Base-by-base conservation (phyloP, 2,797 vertebrate species). In the Tangara arthus region DNA sequence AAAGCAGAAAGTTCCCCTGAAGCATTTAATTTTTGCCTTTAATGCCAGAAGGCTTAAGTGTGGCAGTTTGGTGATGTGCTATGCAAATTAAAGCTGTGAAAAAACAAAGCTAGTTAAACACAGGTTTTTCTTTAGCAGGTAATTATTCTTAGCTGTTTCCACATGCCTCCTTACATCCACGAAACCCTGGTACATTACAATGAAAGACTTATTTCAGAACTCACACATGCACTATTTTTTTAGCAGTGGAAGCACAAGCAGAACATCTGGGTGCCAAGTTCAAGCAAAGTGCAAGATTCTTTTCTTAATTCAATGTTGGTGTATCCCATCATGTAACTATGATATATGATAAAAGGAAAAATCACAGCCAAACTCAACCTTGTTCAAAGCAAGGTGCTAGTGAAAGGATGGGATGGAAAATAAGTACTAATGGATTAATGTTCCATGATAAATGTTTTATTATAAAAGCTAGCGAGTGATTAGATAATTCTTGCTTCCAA, bases 401-500 rank as follows among this genome's bases (percentile, higher is more conserved):
- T 97, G 97, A 97, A 98, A 97, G 95, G 96, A 97, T 97, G 89
- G 77, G 97, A 94, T 82, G 95, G 98, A 98, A 98, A 98, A 96
- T 97, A 96, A 97, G 95, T 96, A 96, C 97, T 97, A 97, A 97
- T 97, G 97, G 97, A 98, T 97, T 97, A 98, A 97, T 97, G 97
- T 95, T 93, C 91, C 87, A 93, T 97, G 97, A 98, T 97, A 97
- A 98, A 98, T 97, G 97, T 91, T 98, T 97, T 97, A 97, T 97
- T 98, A 95, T 95, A 97, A 97, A 96, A 97, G 95, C 95, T 96
- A 96, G 96, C 91, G 93, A 98, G 97, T 97, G 98, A 98, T 98
- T 98, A 98, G 98, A 98, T 98, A 98, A 98, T 98, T 98, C 96
- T 97, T 97, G 95, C 97, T 97, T 98, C 97, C 96, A 97, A 98